A percentile compares a stretch with the other conserved stretches of the same genome.
Evolutionary conservation across 2,888 invertebrate genomes (phyloP).

Genomic region (Dendrolimus houi): DNA sequence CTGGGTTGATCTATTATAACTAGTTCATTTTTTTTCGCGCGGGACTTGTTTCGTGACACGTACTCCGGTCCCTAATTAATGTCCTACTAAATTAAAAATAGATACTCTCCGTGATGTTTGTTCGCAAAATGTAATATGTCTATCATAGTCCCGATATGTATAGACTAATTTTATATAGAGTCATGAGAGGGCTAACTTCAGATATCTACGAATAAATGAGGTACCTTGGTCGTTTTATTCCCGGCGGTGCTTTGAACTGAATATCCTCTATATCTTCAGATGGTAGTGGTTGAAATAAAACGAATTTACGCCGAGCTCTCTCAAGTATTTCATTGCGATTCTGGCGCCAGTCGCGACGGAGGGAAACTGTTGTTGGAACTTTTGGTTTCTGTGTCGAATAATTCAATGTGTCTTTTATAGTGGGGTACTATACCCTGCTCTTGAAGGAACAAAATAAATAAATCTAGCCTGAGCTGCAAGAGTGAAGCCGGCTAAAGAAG

Average conservation of each 20-base stretch:
- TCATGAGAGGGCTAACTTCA: neutral
- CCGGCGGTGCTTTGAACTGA: conserved; percentile 30
- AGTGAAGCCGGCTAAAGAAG: no score
- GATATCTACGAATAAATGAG: neutral
- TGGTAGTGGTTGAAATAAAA: conserved; percentile 36
- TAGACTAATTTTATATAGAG: neutral
- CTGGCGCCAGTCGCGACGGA: conserved; percentile 31
- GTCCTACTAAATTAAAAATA: no score
- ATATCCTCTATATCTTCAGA: conserved; percentile 33
- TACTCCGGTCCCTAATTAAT: no score
- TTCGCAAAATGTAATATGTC: neutral
- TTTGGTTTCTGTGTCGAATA: conserved; percentile 18
- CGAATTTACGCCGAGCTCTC: conserved; percentile 27
- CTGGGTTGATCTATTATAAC: neutral
- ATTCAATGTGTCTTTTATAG: neutral
- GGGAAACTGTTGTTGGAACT: conserved; percentile 21
- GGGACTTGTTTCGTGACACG: no score
- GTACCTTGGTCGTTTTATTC: conserved; percentile 44
- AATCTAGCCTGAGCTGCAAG: no score
- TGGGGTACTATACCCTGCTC: no score
- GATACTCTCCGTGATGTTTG: neutral
- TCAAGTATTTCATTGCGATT: conserved; percentile 32
- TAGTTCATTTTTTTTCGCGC: neutral
- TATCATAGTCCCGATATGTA: neutral
- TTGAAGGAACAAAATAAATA: no score